Base-by-base conservation (phyloP, 2,113 vertebrate species). In the Nestor notabilis region DNA sequence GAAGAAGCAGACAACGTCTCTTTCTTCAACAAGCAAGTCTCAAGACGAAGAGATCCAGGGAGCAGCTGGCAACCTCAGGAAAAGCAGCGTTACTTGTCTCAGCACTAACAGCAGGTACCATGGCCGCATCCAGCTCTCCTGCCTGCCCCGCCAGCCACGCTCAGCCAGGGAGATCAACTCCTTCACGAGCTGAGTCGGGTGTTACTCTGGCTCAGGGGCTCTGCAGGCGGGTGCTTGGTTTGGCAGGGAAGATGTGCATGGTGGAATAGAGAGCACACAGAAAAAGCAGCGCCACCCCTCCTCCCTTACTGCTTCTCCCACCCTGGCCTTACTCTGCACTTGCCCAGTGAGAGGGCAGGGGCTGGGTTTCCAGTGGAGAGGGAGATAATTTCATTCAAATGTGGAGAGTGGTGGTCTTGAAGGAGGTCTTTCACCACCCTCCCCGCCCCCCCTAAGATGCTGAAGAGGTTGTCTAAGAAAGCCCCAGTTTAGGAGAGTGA, bases 151-250 rank as follows among this genome's bases (percentile, higher is more conserved):
- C 37, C 7, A 3, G 37, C 53, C 27, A 4, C 1, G 7, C n/a
- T 69, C 21, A 12, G 37, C n/a, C 60, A 37, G 43, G 65, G 19
- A 27, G 5, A 23, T 10, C n/a, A 66, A 2, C 13, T 29, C 37
- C 29, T 64, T 24, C 63, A 19, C 0, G 0, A 9, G 28, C 27
- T 35, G 28, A 55, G 8, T 17, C 13, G 6, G 43, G 53, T 14
- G 1, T 55, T 37, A 2, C 35, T 21, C 20, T 31, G 35, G 20
- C 49, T 65, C 19, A 13, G 55, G 25, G 25, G 27, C 37, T 83
- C n/a, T 79, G 33, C 4, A 3, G n/a, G 39, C 53, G 72, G 25
- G 4, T n/a, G 41, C 29, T 50, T 21, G 18, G 31, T 17, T 65
- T 47, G 39, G 60, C 44, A 55, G 60, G 5, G 65, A n/a, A 44